Percentiles rank a stretch among this genome's conserved stretches.
These are phyloP conservation scores for Sakesphorus luctuosus DNA, from an alignment of 2,113 vertebrate species.

Conservation along the genomic window DNA sequence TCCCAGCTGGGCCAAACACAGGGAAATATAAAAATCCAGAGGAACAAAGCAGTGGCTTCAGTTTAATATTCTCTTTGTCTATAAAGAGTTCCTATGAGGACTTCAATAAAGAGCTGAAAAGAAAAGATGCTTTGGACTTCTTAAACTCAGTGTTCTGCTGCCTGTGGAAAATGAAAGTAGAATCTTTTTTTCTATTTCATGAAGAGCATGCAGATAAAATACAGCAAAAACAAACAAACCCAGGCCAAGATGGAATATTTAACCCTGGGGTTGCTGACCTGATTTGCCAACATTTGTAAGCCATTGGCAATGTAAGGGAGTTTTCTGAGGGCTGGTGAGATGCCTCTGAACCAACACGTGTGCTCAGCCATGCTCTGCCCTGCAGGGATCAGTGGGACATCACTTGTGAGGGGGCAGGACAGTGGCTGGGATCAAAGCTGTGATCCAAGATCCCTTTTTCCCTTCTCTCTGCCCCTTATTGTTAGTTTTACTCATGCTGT, in stretches of 20 bases:
- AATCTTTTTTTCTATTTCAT: neutral
- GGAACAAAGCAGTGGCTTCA: neutral
- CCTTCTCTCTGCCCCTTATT: neutral
- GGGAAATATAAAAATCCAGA: neutral
- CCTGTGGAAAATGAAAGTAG: neutral
- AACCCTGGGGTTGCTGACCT: neutral
- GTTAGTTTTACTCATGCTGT: neutral
- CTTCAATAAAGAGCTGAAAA: neutral
- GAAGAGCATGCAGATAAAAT: neutral
- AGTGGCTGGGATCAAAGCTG: slow-evolving; percentile 7
- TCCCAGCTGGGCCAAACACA: neutral
- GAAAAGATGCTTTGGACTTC: neutral
- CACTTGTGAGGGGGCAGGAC: neutral
- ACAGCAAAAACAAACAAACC: neutral
- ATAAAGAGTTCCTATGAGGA: neutral
- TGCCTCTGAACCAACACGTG: neutral
- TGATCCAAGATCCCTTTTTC: neutral
- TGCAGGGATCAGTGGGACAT: neutral
- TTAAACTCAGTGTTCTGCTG: neutral
- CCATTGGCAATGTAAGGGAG: neutral
- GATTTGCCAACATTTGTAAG: slow-evolving; percentile 4
- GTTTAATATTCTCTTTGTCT: slow-evolving; percentile 40
- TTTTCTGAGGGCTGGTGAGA: neutral
- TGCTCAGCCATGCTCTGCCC: neutral
- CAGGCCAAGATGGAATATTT: neutral